Percentiles rank a stretch among this genome's conserved stretches.
Conservation (phyloP, 1,140 invertebrate genomes). For the Cardiocondyla obscurior region DNA sequence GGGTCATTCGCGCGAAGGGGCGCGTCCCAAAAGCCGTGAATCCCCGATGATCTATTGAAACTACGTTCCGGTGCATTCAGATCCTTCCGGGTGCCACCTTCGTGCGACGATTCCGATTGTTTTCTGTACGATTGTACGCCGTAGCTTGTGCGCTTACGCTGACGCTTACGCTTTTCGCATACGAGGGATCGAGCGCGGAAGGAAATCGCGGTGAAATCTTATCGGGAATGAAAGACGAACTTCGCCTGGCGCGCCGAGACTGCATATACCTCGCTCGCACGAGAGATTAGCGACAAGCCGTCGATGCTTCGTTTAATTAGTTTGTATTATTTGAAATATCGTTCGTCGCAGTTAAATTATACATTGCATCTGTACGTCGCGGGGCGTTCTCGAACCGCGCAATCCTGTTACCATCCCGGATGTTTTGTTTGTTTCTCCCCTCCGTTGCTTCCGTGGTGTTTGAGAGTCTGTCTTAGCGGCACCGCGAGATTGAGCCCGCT, state of each 20-base stretch:
- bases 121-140: slow-evolving; percentile 11
- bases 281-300: slow-evolving; percentile 29
- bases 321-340: slow-evolving; percentile 40
- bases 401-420: too few species aligned
- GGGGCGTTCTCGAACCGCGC: not conserved
- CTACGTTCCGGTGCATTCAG: not conserved
- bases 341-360: slow-evolving; percentile 25
- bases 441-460: not conserved
- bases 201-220: not conserved
- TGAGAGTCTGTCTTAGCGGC: not conserved
- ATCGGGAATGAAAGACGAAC: not conserved
- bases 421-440: not conserved
- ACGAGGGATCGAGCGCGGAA: slow-evolving; percentile 10
- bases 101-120: slow-evolving; percentile 27
- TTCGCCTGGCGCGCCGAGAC: slow-evolving; percentile 4
- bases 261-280: slow-evolving; percentile 23
- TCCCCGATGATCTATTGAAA: not conserved
- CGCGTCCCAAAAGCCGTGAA: not conserved
- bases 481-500: not conserved
- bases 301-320: slow-evolving; percentile 44
- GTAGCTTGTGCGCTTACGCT: slow-evolving; percentile 28
- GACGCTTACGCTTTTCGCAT: slow-evolving; percentile 33
- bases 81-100: slow-evolving; percentile 4
- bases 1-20: not conserved
- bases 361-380: not conserved